phyloP scores from a whole-genome alignment of 23 tunicate genomes.

The Diplosoma virens region DNA sequence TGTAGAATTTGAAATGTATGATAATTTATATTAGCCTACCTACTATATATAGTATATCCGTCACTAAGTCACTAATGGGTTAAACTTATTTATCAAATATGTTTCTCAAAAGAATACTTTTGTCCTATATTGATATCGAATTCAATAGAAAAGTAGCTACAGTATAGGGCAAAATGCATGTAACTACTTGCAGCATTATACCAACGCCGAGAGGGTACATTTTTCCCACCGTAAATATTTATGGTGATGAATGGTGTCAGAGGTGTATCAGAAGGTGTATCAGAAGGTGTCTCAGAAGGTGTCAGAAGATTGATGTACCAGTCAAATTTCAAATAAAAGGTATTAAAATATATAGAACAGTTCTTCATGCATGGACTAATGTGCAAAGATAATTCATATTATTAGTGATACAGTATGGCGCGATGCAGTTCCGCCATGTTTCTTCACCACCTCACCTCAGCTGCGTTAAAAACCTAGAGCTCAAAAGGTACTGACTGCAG shows the following conservation, averaged over 20 bases:
- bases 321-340: neutral
- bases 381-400: neutral
- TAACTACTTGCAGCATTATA: neutral
- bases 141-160: neutral
- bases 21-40: too few relatives aligned
- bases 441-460: neutral
- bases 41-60: too few relatives aligned
- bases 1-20: too few relatives aligned
- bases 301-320: too few relatives aligned
- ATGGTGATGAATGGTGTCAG: neutral
- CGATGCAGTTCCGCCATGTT: neutral
- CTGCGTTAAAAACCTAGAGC: neutral
- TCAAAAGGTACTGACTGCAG: neutral
- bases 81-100: too few relatives aligned
- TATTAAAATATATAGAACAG: conserved; percentile 2
- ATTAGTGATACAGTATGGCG: neutral
- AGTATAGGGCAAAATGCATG: neutral
- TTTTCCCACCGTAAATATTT: neutral
- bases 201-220: neutral
- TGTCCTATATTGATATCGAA: neutral
- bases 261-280: too few relatives aligned
- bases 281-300: too few relatives aligned
- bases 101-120: neutral
- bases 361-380: neutral
- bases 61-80: too few relatives aligned